Base-by-base conservation (phyloP, 2,113 vertebrate species). In the Paracanthobrama guichenoti region DNA sequence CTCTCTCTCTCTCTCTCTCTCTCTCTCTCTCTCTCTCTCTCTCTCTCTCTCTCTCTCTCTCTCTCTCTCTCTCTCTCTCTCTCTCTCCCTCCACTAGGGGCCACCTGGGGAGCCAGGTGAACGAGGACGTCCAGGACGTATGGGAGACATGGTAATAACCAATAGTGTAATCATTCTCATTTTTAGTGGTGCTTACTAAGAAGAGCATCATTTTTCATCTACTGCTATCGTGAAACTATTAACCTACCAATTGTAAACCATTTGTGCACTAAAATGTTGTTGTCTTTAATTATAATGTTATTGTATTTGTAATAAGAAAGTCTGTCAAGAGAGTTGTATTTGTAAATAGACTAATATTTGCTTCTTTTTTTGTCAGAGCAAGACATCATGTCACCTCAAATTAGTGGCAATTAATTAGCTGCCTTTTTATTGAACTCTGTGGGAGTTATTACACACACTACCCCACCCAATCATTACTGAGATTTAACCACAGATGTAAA, bases 61-160 rank as follows among this genome's bases (percentile, higher is more conserved):
- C 48, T 50, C 48, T 50, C 48, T 50, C 13, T 5, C 48, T 48
- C 46, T 48, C 46, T 14, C 46, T 14, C 14, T 6, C 4, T 18
- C 48, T 6, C 14, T 18, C 14, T 44, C 20, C 57, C 39, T 16
- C 3, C 10, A 1, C 2, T 82, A 97, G 96, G 96, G 96, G 18
- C 91, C 89, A 24, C 79, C 91, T 0, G 96, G 96, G 67, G 92
- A 94, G 8, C 90, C 94, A 0, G 96, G 96, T 28, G 84, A 92
- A 12, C 92, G 91, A 0, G 96, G 96, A 5, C 79, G n/a, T 48
- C 93, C 93, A 9, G 96, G 96, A 28, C 90, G 12, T 22, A 73
- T 31, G 18, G 96, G 96, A 11, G 92, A 95, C 81, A 90, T 82
- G 95, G 96, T 97, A 88, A 93, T 53, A 53, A 11, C 14, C 24